Conservation (phyloP, 2,113 vertebrate species). For the Nibea albiflora region DNA sequence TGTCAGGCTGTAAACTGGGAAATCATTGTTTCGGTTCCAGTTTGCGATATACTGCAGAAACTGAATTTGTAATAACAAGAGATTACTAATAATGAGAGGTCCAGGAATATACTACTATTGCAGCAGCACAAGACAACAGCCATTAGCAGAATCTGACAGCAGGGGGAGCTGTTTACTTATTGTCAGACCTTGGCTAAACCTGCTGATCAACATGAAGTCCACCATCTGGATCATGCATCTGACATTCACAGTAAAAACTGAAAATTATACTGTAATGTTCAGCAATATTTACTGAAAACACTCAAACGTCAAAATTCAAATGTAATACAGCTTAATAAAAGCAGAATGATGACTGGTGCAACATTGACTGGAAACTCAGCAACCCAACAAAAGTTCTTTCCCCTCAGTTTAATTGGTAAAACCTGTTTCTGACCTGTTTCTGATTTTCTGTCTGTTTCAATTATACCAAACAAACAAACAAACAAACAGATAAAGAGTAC, state of each 20-base stretch:
- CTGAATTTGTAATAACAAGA: not conserved
- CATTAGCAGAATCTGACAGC: not conserved
- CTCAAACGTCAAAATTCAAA: not conserved
- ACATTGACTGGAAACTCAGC: not conserved
- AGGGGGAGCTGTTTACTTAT: not conserved
- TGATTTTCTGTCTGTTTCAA: too few relatives aligned
- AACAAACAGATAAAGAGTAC: too few relatives aligned
- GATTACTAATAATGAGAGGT: not conserved
- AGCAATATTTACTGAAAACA: not conserved
- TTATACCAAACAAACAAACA: too few relatives aligned
- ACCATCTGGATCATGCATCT: not conserved
- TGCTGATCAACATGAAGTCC: not conserved
- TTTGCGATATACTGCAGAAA: too few relatives aligned
- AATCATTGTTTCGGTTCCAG: too few relatives aligned
- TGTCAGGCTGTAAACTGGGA: too few relatives aligned
- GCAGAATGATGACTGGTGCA: not conserved
- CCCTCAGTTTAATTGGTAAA: not conserved
- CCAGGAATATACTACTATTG: not conserved
- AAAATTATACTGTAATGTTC: not conserved
- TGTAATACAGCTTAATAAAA: not conserved
- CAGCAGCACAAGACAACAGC: not conserved
- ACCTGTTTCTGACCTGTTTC: too few relatives aligned
- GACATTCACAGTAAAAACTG: not conserved
- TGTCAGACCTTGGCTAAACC: not conserved
- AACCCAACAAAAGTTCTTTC: not conserved